These are phyloP conservation scores for Synergus umbraculus DNA, from an alignment of 2,888 invertebrate genomes.

Conservation along the genomic window DNA sequence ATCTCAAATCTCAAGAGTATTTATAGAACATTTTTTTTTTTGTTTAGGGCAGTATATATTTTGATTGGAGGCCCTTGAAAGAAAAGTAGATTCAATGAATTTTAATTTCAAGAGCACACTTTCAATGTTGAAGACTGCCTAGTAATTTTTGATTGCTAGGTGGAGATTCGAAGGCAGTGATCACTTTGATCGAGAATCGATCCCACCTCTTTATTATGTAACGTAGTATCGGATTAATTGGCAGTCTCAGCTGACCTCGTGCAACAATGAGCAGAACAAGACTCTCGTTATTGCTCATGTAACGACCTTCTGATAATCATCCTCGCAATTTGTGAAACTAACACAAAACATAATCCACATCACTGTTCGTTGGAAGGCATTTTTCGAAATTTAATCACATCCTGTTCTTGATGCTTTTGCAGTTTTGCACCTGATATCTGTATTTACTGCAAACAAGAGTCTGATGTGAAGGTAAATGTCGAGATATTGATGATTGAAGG, in stretches of 20 bases:
- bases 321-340: constrained; percentile 59
- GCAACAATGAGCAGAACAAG: constrained; percentile 47
- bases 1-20: too few relatives aligned
- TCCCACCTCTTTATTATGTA: constrained; percentile 45
- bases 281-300: constrained; percentile 54
- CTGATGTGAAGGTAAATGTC: background rate
- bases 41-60: too few relatives aligned
- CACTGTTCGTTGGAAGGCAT: background rate
- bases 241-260: constrained; percentile 48
- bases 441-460: background rate
- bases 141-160: constrained; percentile 23
- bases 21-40: too few relatives aligned
- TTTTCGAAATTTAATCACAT: background rate
- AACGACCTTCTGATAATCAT: constrained; percentile 65
- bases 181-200: constrained; percentile 47
- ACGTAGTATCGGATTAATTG: constrained; percentile 55
- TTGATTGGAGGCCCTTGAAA: too few relatives aligned
- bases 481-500: background rate
- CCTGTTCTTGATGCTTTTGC: background rate
- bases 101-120: constrained; percentile 38
- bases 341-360: constrained; percentile 1
- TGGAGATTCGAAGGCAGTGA: constrained; percentile 15
- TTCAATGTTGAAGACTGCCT: constrained; percentile 12
- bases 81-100: background rate
- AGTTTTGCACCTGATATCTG: constrained; percentile 4